Conservation (phyloP, 2,888 invertebrate species). For the Agrotis puta region DNA sequence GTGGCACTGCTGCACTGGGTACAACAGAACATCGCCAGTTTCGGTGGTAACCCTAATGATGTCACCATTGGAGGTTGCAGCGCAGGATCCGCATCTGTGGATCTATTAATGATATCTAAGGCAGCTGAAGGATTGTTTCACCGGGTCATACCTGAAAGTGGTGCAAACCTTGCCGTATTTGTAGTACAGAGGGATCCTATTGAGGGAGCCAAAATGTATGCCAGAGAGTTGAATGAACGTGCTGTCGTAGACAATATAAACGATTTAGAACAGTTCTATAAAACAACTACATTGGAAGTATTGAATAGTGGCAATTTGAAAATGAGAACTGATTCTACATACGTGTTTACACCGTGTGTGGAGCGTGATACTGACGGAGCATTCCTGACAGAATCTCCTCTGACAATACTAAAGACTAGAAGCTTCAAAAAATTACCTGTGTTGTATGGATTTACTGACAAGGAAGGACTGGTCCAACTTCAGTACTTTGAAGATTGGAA, state of each 20-base stretch:
- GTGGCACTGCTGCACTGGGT: too few relatives aligned
- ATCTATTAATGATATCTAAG: too few relatives aligned
- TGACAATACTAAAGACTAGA: slow-evolving; percentile 68
- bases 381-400: slow-evolving; percentile 73
- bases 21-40: too few relatives aligned
- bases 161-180: too few relatives aligned
- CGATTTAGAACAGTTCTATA: slow-evolving; percentile 77
- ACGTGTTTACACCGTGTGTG: slow-evolving; percentile 64
- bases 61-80: too few relatives aligned
- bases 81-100: too few relatives aligned
- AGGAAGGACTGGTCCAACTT: slow-evolving; percentile 73
- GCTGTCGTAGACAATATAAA: slow-evolving; percentile 70
- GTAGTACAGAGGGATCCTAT: too few relatives aligned
- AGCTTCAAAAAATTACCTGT: slow-evolving; percentile 68
- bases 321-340: slow-evolving; percentile 57
- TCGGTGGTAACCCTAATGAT: too few relatives aligned
- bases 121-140: too few relatives aligned
- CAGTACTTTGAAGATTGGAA: slow-evolving; percentile 68
- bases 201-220: too few relatives aligned
- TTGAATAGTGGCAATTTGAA: slow-evolving; percentile 61
- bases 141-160: too few relatives aligned
- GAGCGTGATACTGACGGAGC: slow-evolving; percentile 59
- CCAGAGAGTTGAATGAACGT: too few relatives aligned
- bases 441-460: slow-evolving; percentile 68
- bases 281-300: slow-evolving; percentile 48